Conservation (phyloP, 1,140 invertebrate species). For the Drosophila orosa region DNA sequence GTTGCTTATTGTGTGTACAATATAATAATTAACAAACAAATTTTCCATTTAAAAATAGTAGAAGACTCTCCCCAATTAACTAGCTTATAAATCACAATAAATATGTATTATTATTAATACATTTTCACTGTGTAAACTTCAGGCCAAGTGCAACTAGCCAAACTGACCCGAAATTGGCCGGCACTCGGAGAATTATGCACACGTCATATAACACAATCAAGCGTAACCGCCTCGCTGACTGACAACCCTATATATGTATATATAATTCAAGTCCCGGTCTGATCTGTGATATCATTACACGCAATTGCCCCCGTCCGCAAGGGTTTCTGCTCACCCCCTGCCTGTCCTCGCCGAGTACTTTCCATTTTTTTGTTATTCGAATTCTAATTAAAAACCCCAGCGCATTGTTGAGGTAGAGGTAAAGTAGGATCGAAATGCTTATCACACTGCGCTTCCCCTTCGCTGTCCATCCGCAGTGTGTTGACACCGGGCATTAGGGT, state of each 20-base stretch:
- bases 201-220: constrained; percentile 79
- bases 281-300: constrained; percentile 69
- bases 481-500: constrained; percentile 75
- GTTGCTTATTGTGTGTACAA: too few relatives aligned
- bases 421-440: constrained; percentile 61
- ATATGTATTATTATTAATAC: neutral
- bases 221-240: constrained; percentile 68
- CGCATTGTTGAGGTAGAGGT: constrained; percentile 65
- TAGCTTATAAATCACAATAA: neutral
- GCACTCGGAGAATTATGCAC: constrained; percentile 60
- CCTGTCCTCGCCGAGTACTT: constrained; percentile 45
- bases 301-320: constrained; percentile 58
- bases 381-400: constrained; percentile 79
- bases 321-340: constrained; percentile 40
- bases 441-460: constrained; percentile 63
- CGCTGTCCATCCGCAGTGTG: constrained; percentile 41
- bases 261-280: neutral
- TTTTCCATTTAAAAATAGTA: neutral
- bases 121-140: constrained; percentile 4
- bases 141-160: neutral
- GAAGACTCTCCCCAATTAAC: neutral
- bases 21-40: too few relatives aligned
- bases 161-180: constrained; percentile 18
- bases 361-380: constrained; percentile 60
- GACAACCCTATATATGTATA: constrained; percentile 46